Percentiles rank a stretch among this genome's conserved stretches.
phyloP scores from a whole-genome alignment of 2,888 invertebrate genomes.

The Mesorhabditis sp. region DNA sequence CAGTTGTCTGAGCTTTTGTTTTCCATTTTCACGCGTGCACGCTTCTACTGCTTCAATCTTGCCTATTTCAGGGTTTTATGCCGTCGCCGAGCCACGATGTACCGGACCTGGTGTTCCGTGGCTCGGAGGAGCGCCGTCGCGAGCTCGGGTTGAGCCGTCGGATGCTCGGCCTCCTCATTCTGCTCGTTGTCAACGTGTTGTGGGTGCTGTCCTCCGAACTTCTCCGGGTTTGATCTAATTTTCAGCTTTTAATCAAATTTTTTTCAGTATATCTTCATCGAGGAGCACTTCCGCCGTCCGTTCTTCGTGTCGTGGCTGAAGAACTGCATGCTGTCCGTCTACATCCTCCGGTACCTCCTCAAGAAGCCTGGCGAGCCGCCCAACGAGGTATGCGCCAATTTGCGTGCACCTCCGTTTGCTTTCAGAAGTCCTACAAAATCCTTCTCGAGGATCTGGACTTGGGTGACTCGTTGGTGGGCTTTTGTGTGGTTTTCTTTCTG shows the following conservation, averaged over 20 bases:
- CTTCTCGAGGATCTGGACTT: slow-evolving; percentile 19
- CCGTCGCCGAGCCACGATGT: neutral
- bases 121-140: neutral
- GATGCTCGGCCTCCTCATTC: slow-evolving; percentile 75
- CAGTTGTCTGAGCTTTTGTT: too few relatives aligned
- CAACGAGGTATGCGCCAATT: neutral
- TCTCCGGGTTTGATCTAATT: slow-evolving; percentile 72
- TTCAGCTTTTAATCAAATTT: neutral
- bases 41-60: too few relatives aligned
- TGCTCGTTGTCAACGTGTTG: slow-evolving; percentile 84
- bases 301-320: slow-evolving; percentile 93
- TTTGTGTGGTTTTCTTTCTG: neutral
- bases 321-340: slow-evolving; percentile 86
- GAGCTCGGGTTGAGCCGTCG: neutral
- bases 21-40: too few relatives aligned
- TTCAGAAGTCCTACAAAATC: slow-evolving; percentile 19
- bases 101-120: slow-evolving; percentile 5
- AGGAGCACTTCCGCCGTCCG: slow-evolving; percentile 83
- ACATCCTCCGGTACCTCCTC: slow-evolving; percentile 71
- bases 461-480: slow-evolving; percentile 19
- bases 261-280: slow-evolving; percentile 68
- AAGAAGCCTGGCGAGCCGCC: slow-evolving; percentile 16
- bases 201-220: slow-evolving; percentile 94
- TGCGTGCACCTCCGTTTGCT: too few relatives aligned
- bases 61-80: neutral